Base-by-base conservation (phyloP, 2,888 invertebrate species). In the Ceratothoa steindachneri region DNA sequence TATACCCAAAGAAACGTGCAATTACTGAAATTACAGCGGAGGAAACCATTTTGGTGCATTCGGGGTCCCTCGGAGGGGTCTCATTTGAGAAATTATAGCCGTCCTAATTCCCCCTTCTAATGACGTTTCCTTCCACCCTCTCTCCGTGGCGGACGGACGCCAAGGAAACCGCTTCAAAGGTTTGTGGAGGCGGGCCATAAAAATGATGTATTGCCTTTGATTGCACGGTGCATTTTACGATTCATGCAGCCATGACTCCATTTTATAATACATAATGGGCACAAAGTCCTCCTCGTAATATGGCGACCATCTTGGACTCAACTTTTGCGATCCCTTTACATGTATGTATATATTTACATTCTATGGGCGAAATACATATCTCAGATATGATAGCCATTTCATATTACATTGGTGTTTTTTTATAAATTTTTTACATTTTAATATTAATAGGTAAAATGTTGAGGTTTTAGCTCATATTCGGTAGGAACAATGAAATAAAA, bases 281-380 rank as follows among this genome's bases (percentile, higher is more conserved):
- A 15, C 1, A 51, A 51, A 19, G n/a, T 19, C 19, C n/a, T 19
- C 52, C 19, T 51, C 19, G 52, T 19, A 51, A 51, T 51, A 51
- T 51, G 15, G 52, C 15, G 19, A 51, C 52, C 52, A 51, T 51
- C 15, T 51, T 51, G 15, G 52, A 51, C 52, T n/a, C 52, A n/a
- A n/a, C 52, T n/a, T 51, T n/a, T n/a, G 15, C 52, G 15, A n/a
- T 51, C 52, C 3, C 3, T 51, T 51, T 2, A 27, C 22, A 27
- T 64, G 24, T 64, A 27, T 64, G 22, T 64, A 64, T 64, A 64
- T 64, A 64, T 64, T 19, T 64, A 64, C 22, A 60, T 15, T 19
- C 7, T 19, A 19, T 19, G 15, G 22, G 15, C 15, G 1, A 2
- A 2, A 64, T 65, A 64, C 22, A 64, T 64, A 64, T 64, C n/a